Base-by-base conservation (phyloP, 1,140 invertebrate genomes). In the Steinernema khuongi region DNA sequence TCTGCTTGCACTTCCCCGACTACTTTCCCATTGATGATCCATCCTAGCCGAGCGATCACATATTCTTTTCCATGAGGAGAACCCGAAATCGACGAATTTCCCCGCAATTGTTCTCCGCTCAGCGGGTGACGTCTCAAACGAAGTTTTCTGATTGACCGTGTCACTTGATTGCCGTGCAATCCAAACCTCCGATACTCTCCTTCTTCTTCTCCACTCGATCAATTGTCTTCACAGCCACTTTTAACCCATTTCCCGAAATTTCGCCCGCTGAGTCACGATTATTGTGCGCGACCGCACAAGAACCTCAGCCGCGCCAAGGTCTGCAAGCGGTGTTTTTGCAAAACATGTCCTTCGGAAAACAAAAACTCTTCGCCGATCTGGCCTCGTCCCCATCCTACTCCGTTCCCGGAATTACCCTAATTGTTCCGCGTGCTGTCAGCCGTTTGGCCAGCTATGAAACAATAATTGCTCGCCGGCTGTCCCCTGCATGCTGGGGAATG, bases 141-240 rank as follows among this genome's bases (percentile, higher is more conserved):
- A 60, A 60, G 14, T 60, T 60, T 26, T 60, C 50, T 60, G 26
- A 60, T 60, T 60, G 50, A 60, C 50, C 50, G 50, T 60, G 50
- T 60, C 50, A 60, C 7, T 26, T 11, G 11, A 60, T 41, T 41
- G 50, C 11, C 50, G 50, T 26, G 50, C 50, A 26, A 17, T 60
- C 19, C 22, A n/a, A n/a, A n/a, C 50, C 26, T 60, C 26, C 7
- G 36, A n/a, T 41, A 41, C 36, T 17, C 22, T 60, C 26, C 50
- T 60, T 22, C 4, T 60, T 60, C 50, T 60, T 22, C 4, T 17
- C 11, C 22, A 22, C 50, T 60, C 50, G 11, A 60, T 60, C 50
- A 14, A 60, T 60, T 22, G 7, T 4, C 50, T 60, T 22, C 50
- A 22, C 4, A 11, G 7, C n/a, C 26, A 60, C 50, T 60, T 60